phyloP scores from a whole-genome alignment of 2,888 invertebrate genomes.

The Oscheius sp. region DNA sequence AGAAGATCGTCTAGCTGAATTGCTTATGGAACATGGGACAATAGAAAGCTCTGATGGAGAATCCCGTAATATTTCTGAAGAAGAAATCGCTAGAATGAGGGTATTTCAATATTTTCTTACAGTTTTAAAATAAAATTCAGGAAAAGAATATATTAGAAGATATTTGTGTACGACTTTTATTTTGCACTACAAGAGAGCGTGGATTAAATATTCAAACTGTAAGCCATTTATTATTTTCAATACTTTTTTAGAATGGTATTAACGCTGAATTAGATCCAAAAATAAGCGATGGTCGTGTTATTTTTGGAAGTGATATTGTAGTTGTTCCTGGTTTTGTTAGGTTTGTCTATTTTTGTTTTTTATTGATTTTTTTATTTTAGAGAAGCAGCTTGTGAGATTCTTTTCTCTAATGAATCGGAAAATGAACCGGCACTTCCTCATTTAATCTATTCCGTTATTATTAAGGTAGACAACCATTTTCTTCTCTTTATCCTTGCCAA shows the following conservation, averaged over 20 bases:
- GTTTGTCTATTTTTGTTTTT: slow-evolving; percentile 6
- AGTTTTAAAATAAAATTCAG: slow-evolving; percentile 10
- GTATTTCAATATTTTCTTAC: slow-evolving; percentile 20
- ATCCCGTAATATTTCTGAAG: slow-evolving; percentile 38
- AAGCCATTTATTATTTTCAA: not conserved
- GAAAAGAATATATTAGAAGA: slow-evolving; percentile 20
- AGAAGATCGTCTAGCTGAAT: slow-evolving; percentile 41
- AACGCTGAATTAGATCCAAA: slow-evolving; percentile 22
- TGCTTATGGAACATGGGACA: slow-evolving; percentile 46
- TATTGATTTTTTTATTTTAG: not conserved
- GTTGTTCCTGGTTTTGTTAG: slow-evolving; percentile 41
- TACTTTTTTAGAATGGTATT: slow-evolving; percentile 3
- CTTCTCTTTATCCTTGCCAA: not conserved
- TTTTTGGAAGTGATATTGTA: slow-evolving; percentile 24
- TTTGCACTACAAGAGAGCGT: slow-evolving; percentile 26
- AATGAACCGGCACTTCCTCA: slow-evolving; percentile 31
- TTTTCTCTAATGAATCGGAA: slow-evolving; percentile 15
- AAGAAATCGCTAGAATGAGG: slow-evolving; percentile 44
- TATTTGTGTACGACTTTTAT: slow-evolving; percentile 12
- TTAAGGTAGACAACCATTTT: not conserved
- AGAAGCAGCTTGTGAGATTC: slow-evolving; percentile 34
- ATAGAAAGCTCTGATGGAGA: slow-evolving; percentile 44
- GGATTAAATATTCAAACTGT: slow-evolving; percentile 21
- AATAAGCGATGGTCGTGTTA: slow-evolving; percentile 9
- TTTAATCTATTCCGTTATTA: slow-evolving; percentile 7